Conservation (phyloP, 2,888 invertebrate species). For the Troides helena region DNA sequence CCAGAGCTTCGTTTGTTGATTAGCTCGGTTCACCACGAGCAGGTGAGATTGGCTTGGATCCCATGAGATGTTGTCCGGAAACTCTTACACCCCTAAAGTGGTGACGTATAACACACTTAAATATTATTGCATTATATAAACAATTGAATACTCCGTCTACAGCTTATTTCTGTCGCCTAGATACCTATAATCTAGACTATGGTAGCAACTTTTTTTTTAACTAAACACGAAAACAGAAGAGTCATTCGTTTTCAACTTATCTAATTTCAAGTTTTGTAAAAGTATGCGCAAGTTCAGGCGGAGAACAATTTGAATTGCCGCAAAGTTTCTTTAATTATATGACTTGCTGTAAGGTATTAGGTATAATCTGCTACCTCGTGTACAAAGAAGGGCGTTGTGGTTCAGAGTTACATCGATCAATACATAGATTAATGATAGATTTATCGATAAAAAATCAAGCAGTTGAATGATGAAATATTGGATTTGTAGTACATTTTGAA, state of each 20-base stretch:
- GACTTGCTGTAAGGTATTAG: constrained; percentile 1
- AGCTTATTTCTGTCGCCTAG: background rate
- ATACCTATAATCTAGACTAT: background rate
- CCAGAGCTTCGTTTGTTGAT: too few relatives aligned
- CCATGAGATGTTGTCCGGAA: too few relatives aligned
- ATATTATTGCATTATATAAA: too few relatives aligned
- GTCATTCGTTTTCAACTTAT: constrained; percentile 23
- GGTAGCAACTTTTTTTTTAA: background rate
- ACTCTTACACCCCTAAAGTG: too few relatives aligned
- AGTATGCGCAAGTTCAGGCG: constrained; percentile 22
- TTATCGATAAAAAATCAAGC: background rate
- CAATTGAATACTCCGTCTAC: background rate
- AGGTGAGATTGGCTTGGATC: too few relatives aligned
- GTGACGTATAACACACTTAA: too few relatives aligned
- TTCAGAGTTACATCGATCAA: background rate
- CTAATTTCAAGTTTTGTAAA: constrained; percentile 25
- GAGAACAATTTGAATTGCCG: constrained; percentile 25
- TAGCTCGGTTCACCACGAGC: too few relatives aligned
- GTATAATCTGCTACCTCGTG: background rate
- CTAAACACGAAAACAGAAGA: constrained; percentile 2
- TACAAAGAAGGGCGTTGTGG: background rate
- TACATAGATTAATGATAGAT: background rate
- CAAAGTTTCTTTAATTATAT: constrained; percentile 19
- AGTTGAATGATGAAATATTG: background rate
- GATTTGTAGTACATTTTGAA: too few relatives aligned